Evolutionary conservation across 2,888 invertebrate genomes (phyloP), one percentile per base, ranked within the genome.

Genomic region (Trichacis sp.): DNA sequence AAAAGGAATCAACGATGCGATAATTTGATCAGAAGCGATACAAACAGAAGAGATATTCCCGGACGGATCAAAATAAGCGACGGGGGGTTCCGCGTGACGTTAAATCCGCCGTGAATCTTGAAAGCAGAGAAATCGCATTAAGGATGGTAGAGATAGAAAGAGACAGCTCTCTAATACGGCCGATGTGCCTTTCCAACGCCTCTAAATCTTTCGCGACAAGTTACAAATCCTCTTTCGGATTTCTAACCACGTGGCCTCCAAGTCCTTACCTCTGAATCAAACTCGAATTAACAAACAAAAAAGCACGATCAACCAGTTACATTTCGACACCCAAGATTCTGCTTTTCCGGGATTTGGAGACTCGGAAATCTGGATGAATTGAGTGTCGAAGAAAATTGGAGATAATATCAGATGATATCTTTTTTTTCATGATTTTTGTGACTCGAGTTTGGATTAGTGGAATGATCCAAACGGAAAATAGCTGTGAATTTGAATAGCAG

Each of bases 191-290:
- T 33, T 48, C 59, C 54, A 59, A 40, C 55, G 64, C 58, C 67
- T 72, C 71, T 77, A 77, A 77, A 77, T 77, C 76, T 75, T 70
- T 54, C 47, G 57, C 65, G 73, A 74, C 74, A 74, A 75, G 72
- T 75, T 74, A 68, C 61, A 74, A 76, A 75, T 74, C 75, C 74
- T 74, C 68, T 68, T 64, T 49, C 64, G 69, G 73, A 74, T 76
- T 75, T 69, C 69, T 70, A 62, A 68, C 68, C 53, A 20, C 36
- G 53, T 45, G 40, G n/a, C n/a, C n/a, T n/a, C n/a, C 57, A 50
- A 36, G 8, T n/a, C 15, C 19, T 40, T 33, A 47, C 24, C 24
- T 40, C 52, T 45, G 52, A 64, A 64, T 64, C 55, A 64, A 59
- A 64, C 59, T 59, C 38, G 29, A 51, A 64, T 59, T 55, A 59